Conservation (phyloP, 2,113 vertebrate genomes). For the Ophthalmolycus amberensis region DNA sequence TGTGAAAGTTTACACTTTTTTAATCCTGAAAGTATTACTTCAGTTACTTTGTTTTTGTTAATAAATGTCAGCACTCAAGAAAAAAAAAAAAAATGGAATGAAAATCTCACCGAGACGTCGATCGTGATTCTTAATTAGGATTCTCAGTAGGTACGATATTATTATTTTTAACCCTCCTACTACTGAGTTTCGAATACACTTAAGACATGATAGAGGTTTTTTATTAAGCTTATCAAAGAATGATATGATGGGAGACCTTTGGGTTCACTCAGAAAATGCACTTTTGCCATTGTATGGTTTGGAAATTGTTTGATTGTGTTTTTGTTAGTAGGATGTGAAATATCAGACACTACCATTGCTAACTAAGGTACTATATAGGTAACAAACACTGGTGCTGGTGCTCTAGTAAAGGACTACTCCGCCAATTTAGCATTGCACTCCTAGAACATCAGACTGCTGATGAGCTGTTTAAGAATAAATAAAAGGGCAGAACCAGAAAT, state of each 20-base stretch:
- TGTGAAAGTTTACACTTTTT: slow-evolving; percentile 85
- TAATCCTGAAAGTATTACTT: slow-evolving; percentile 80
- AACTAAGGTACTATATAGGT: slow-evolving; percentile 15
- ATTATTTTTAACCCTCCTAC: slow-evolving; percentile 62
- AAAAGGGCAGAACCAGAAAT: not conserved
- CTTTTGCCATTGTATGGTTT: slow-evolving; percentile 30
- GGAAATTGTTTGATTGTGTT: slow-evolving; percentile 16
- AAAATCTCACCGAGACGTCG: slow-evolving; percentile 65
- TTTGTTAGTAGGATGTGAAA: slow-evolving; percentile 1
- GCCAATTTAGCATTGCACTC: not conserved
- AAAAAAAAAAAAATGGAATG: slow-evolving; percentile 57
- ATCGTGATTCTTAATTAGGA: slow-evolving; percentile 66
- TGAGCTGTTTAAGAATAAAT: not conserved
- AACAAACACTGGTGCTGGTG: slow-evolving; percentile 21
- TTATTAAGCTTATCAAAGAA: slow-evolving; percentile 55
- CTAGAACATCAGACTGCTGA: not conserved
- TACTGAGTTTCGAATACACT: slow-evolving; percentile 62
- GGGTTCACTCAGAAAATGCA: slow-evolving; percentile 48
- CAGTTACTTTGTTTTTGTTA: slow-evolving; percentile 70
- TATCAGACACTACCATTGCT: slow-evolving; percentile 3
- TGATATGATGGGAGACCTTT: slow-evolving; percentile 40
- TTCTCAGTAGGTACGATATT: slow-evolving; percentile 64
- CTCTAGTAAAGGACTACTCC: not conserved
- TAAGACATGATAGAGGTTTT: slow-evolving; percentile 54
- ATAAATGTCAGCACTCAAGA: slow-evolving; percentile 76